phyloP scores from a whole-genome alignment of 2,797 vertebrate genomes.

The Phrynocephalus vlangalii region DNA sequence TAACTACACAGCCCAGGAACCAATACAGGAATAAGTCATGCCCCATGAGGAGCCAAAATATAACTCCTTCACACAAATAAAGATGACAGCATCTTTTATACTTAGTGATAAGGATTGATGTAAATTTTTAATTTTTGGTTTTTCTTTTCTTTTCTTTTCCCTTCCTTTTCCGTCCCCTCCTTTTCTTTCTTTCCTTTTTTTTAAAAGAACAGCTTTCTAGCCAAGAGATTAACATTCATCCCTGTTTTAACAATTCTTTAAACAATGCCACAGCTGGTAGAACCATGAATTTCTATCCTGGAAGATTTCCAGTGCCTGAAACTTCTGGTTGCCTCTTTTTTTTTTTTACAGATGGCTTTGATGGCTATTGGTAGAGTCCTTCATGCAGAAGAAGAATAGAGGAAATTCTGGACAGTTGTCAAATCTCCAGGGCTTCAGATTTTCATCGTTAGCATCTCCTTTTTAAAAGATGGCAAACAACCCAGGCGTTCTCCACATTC shows the following conservation, averaged over 20 bases:
- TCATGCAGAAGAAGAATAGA: not conserved
- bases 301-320: not conserved
- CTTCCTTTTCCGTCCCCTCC: not conserved
- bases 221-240: not conserved
- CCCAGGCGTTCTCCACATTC: no score
- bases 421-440: not conserved
- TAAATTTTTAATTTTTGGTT: no score
- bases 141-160: no score
- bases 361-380: not conserved
- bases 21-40: slow-evolving; percentile 53
- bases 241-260: not conserved
- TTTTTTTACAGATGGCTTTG: not conserved
- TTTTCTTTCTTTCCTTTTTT: not conserved
- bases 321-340: not conserved
- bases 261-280: not conserved
- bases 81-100: slow-evolving; percentile 18
- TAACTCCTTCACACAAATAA: slow-evolving; percentile 28
- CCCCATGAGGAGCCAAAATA: slow-evolving; percentile 47
- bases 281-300: not conserved
- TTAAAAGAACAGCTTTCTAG: not conserved
- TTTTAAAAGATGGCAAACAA: not conserved
- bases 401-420: no score
- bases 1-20: slow-evolving; percentile 61
- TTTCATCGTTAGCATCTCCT: not conserved
- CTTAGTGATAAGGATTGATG: slow-evolving; percentile 51